Percentiles rank a stretch among this genome's conserved stretches.
These are phyloP conservation scores for Sanderia malayensis DNA, from an alignment of 30 jellyfish, hydroid and myxozoan genomes.

Conservation along the genomic window DNA sequence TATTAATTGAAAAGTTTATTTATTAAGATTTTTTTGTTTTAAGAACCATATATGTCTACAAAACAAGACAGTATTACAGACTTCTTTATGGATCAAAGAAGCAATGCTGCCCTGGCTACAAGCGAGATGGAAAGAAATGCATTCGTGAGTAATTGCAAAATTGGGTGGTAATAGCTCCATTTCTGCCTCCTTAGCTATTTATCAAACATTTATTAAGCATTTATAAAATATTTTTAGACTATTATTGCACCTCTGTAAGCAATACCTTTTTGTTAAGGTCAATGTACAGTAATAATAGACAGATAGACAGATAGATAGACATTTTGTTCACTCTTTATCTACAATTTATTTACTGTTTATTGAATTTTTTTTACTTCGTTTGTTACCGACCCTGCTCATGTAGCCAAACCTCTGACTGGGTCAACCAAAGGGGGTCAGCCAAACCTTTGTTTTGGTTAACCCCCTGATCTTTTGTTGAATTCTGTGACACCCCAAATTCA, in stretches of 20 bases:
- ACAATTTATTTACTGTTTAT: background rate
- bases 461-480: background rate
- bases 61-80: background rate
- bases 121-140: background rate
- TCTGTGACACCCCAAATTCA: background rate
- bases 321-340: background rate
- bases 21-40: too few relatives aligned
- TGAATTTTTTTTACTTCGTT: too few relatives aligned
- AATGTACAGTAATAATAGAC: background rate
- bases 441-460: background rate
- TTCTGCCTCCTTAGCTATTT: background rate
- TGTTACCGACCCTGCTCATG: too few relatives aligned
- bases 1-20: background rate
- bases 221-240: background rate
- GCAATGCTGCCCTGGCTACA: background rate
- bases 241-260: background rate
- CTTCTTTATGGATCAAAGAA: background rate
- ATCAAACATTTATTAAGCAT: background rate
- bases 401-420: too few relatives aligned
- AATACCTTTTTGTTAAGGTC: background rate
- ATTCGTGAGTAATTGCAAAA: background rate
- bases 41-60: background rate
- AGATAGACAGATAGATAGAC: background rate
- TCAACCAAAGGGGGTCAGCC: too few relatives aligned
- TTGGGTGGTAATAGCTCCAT: too few relatives aligned